Evolutionary conservation across 2,113 vertebrate genomes (phyloP), one percentile per base, ranked within the genome.

Genomic region (Aegithalos caudatus): DNA sequence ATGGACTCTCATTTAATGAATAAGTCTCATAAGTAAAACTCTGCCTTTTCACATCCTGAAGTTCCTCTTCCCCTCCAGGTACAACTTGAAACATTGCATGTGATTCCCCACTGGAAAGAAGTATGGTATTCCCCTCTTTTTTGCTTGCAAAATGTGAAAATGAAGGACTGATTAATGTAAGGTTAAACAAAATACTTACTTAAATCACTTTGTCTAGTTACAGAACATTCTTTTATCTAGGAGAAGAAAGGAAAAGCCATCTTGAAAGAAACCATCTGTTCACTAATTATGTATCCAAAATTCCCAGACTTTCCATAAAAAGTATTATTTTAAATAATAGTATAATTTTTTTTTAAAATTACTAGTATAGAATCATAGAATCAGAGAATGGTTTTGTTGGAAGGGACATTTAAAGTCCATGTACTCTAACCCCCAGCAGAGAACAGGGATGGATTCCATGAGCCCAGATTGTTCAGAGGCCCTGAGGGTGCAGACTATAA

Each of bases 361-460:
- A 33, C 37, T 33, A 33, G 22, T 11, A 31, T 6, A 35, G 24
- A 60, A 29, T 38, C 23, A n/a, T 4, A 40, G 45, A 82, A 29
- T 45, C 6, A 60, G n/a, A 13, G 7, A 51, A 35, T 61, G 47
- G 10, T 47, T 90, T 54, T 33, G 22, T 48, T 62, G 12, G 25
- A 83, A 70, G 42, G 12, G 25, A 20, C 15, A 19, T 42, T 40
- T 28, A 9, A 61, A 54, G 3, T 21, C 47, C 70, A 54, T 54
- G 14, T 7, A 23, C 25, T 42, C n/a, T 40, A 40, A 22, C 5
- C 11, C 9, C 29, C 22, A 40, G 53, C n/a, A 73, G 45, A 38
- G 45, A 29, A 21, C 38, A 45, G 45, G 28, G 7, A 53, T 38
- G 45, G 6, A 2, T 53, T 40, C 45, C n/a, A 45, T 0, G 0